Base-by-base conservation (phyloP, 37 sponge, comb jelly and placozoan genomes). In the Cladorhizidae sp. region DNA sequence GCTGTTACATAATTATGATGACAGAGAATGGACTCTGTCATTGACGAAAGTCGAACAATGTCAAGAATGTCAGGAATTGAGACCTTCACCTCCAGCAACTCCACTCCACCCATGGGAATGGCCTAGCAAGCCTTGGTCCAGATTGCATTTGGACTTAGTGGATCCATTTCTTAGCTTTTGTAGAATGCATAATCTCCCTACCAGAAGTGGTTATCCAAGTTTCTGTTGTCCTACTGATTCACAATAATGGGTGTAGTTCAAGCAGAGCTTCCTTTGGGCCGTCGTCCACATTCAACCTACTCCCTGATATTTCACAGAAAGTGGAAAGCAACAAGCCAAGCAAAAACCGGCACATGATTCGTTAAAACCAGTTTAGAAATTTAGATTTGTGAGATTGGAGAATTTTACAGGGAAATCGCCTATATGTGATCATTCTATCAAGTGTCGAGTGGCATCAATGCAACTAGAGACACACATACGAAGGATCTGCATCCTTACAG, bases 1-100 rank as follows among this genome's bases (percentile, higher is more conserved):
- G 40, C 52, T 11, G 75, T 83, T 17, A 72, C 78, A 40, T 85
- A 72, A 38, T 8, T 77, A 17, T 85, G 85, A 78, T 85, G 85
- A 78, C 85, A 78, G 26, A 52, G 63, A 17, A 77, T 85, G 85
- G 85, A 85, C 42, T 38, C 37, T 17, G 61, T 50, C 5, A 67
- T 85, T 52, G 85, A 85, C 3, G 2, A 56, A 1, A 7, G 67
- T 65, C 11, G 32, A 65, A 11, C 3, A 25, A 5, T 65, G 67
- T 65, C 35, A 18, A 17, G 35, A 8, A 7, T 65, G 67, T 33
- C 67, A 65, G 31, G 35, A 32, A 12, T 65, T 36, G 11, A 32
- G 57, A 38, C 64, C 42, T 2, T 57, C 56, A 63, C 83, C 83
- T 73, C 52, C 83, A 22, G 26, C 50, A 39, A 75, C 75, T 12